phyloP scores from a whole-genome alignment of 2,113 vertebrate species.

The Etheostoma cragini region DNA sequence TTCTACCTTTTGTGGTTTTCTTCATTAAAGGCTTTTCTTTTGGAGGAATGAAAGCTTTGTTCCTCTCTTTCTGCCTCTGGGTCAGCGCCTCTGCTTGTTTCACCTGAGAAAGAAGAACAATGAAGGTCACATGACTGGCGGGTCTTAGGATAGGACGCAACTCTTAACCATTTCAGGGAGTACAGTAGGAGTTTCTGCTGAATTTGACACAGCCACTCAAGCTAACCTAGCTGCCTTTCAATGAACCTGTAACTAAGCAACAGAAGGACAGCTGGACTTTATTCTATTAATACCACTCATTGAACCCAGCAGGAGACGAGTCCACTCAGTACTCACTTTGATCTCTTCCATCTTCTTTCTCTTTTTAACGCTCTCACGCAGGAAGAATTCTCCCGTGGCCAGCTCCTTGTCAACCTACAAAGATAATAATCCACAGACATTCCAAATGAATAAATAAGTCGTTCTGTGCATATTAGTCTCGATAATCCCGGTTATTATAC shows the following conservation, averaged over 20 bases:
- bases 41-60: conserved; percentile 96
- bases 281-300: background rate
- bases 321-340: conserved; percentile 84
- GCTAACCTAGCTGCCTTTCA: background rate
- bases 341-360: conserved; percentile 91
- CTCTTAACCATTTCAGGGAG: background rate
- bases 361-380: conserved; percentile 92
- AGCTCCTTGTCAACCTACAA: conserved; percentile 92
- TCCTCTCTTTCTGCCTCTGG: conserved; percentile 92
- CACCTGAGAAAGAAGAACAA: conserved; percentile 79
- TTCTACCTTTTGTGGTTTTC: conserved; percentile 88
- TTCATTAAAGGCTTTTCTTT: conserved; percentile 91
- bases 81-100: conserved; percentile 91
- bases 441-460: background rate
- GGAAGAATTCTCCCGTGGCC: conserved; percentile 95
- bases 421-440: background rate
- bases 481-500: too few species aligned
- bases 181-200: background rate
- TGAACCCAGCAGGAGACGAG: background rate
- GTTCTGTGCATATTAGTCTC: background rate
- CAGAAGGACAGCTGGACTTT: background rate
- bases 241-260: background rate
- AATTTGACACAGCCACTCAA: background rate
- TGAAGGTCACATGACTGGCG: background rate
- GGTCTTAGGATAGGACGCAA: background rate